Evolutionary conservation across 2,888 invertebrate species (phyloP), one percentile per base, ranked within the genome.

Genomic region (Caenorhabditis sp.): DNA sequence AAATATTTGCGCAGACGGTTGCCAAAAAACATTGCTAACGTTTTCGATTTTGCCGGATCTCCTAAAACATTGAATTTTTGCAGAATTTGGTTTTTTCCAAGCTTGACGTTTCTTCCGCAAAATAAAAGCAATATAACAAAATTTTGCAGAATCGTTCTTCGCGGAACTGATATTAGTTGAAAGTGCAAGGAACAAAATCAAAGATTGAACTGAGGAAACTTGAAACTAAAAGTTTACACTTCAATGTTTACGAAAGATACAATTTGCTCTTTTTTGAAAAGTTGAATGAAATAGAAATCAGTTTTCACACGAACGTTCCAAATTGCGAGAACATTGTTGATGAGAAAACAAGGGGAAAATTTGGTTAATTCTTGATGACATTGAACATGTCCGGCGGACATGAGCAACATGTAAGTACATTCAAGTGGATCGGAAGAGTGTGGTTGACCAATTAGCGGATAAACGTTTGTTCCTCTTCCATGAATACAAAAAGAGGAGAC

Each of bases 371-470:
- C 40, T 40, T 40, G 40, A 13, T 40, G 40, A 13, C 40, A 40
- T 40, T 40, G 50, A 58, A 65, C 68, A 72, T 74, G 74, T 74
- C 67, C 37, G 58, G 50, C 22, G 51, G 24, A 51, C 47, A 56
- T 32, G 72, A 76, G 67, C 76, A 76, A 76, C 76, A 74, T 40
- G 65, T 74, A 74, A 74, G 74, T 67, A 60, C 60, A 50, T 76
- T 76, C 61, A 76, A 76, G 76, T 76, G 76, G 76, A 60, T 65
- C 35, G 56, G 65, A 32, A 20, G n/a, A 15, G 60, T 65, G 51
- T 67, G 65, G 76, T 76, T 76, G 76, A 65, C 76, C 76, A 76
- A 76, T 76, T 76, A 76, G 67, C 76, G 67, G 67, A 76, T 76
- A 76, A 76, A 67, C 76, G 76, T n/a, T n/a, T n/a, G n/a, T 76